These are phyloP conservation scores for Resseliella maxima DNA, from an alignment of 2,888 invertebrate genomes.

Conservation along the genomic window DNA sequence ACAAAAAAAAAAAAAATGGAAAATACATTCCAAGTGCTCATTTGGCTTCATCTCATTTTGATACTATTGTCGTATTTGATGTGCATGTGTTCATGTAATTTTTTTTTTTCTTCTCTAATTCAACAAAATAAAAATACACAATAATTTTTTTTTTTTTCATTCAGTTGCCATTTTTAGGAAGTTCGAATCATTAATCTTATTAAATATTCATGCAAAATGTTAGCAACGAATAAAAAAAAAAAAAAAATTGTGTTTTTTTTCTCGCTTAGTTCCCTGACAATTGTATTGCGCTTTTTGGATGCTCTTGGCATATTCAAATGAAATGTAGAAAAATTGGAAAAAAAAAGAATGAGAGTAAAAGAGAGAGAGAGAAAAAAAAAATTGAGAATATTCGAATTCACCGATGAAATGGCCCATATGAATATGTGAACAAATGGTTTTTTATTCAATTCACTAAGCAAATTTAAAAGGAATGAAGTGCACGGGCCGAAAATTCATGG, in stretches of 20 bases:
- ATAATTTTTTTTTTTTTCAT: slow-evolving; percentile 38
- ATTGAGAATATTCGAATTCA: background rate
- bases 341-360: background rate
- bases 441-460: slow-evolving; percentile 56
- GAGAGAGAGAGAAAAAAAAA: background rate
- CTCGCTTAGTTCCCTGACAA: background rate
- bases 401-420: slow-evolving; percentile 54
- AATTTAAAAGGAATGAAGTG: slow-evolving; percentile 12
- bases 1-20: background rate
- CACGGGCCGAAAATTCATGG: background rate
- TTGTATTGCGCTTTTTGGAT: slow-evolving; percentile 26
- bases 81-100: background rate
- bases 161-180: background rate
- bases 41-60: background rate
- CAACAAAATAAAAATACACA: background rate
- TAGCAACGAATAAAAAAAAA: background rate
- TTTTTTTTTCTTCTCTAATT: background rate
- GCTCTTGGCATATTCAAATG: background rate
- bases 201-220: slow-evolving; percentile 54
- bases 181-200: slow-evolving; percentile 56
- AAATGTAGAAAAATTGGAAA: background rate
- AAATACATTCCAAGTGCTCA: slow-evolving; percentile 26
- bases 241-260: background rate
- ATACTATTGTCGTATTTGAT: background rate
- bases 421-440: slow-evolving; percentile 56